Conservation (phyloP, 2,113 vertebrate species). For the Calyptommatus sinebrachiatus region DNA sequence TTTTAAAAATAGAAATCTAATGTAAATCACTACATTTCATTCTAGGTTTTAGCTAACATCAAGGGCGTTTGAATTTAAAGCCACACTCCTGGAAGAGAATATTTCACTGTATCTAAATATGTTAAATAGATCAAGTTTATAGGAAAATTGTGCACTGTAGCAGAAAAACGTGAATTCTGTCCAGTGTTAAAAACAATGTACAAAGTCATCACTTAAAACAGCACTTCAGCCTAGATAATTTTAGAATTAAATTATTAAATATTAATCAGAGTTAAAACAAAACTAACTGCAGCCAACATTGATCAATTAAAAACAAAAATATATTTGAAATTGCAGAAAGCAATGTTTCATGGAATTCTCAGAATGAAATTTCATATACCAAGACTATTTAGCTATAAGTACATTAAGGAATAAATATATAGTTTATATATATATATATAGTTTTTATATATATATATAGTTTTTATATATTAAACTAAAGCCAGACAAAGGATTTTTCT, state of each 20-base stretch:
- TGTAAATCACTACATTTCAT: background rate
- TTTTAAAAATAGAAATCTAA: background rate
- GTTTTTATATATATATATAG: no score
- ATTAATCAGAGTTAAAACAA: background rate
- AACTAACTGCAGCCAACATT: background rate
- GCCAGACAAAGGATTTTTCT: constrained; percentile 41
- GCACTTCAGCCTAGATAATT: constrained; percentile 8
- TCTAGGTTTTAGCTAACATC: background rate
- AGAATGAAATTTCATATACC: background rate
- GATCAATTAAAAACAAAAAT: background rate
- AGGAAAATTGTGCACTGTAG: background rate
- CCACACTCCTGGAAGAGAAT: background rate
- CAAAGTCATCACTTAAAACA: background rate
- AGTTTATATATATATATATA: no score
- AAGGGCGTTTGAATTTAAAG: background rate
- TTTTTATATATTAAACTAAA: constrained; percentile 45
- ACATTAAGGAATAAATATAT: background rate
- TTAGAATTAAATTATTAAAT: constrained; percentile 24
- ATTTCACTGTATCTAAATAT: background rate
- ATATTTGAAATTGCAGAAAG: background rate
- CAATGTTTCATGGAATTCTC: constrained; percentile 22
- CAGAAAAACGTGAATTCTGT: background rate
- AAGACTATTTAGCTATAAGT: background rate
- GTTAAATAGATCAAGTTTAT: background rate
- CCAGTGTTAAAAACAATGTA: background rate